phyloP scores from a whole-genome alignment of 1,140 invertebrate genomes.

The Heterodera schachtii region DNA sequence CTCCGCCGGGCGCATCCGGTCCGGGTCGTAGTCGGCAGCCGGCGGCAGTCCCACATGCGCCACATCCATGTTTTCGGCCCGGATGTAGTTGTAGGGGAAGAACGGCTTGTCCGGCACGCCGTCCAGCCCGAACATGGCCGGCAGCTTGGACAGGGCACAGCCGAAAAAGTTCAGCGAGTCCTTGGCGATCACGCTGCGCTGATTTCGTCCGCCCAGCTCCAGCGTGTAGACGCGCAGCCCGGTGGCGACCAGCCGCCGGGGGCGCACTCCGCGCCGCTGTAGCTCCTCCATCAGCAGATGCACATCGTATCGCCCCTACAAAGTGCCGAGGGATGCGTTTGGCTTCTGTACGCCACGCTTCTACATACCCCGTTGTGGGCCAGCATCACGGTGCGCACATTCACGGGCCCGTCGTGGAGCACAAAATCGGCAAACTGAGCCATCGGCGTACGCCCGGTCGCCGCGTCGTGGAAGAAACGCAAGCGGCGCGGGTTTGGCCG shows the following conservation, averaged over 20 bases:
- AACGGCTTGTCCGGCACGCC: background rate
- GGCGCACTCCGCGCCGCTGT: background rate
- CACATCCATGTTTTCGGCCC: background rate
- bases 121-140: conserved; percentile 14
- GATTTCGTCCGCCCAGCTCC: background rate
- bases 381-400: background rate
- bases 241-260: background rate
- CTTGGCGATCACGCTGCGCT: conserved; percentile 19
- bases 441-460: background rate
- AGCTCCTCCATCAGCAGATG: background rate
- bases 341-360: background rate
- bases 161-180: conserved; percentile 25
- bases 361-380: background rate
- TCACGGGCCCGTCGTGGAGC: background rate
- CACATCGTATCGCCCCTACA: background rate
- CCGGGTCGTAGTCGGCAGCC: conserved; percentile 10
- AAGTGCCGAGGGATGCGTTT: background rate
- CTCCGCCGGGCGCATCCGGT: background rate
- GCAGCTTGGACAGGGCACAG: conserved; percentile 8
- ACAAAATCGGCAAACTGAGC: background rate
- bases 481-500: background rate
- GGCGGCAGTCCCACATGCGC: conserved; percentile 9
- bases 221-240: background rate
- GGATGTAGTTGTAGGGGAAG: conserved; percentile 13
- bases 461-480: background rate